Conservation (phyloP, 1,140 invertebrate genomes). For the Diabrotica virgifera region DNA sequence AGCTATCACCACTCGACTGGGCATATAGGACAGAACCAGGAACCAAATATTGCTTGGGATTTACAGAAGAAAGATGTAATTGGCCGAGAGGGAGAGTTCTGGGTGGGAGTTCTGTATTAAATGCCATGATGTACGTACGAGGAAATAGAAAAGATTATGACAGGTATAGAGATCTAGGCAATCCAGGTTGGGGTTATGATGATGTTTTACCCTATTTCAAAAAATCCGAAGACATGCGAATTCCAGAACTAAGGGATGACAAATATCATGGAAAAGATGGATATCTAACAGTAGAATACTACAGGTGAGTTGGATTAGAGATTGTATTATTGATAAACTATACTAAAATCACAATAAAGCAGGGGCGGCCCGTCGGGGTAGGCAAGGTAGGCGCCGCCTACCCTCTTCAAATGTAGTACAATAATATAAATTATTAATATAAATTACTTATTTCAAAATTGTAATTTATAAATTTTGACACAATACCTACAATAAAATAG, state of each 20-base stretch:
- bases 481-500: too few species aligned
- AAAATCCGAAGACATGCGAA: conserved; percentile 67
- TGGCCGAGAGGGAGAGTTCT: conserved; percentile 83
- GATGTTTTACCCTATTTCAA: conserved; percentile 81
- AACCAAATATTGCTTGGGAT: conserved; percentile 68
- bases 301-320: conserved; percentile 46
- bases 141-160: conserved; percentile 89
- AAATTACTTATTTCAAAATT: too few species aligned
- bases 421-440: too few species aligned
- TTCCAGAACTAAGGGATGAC: conserved; percentile 57
- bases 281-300: conserved; percentile 65
- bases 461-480: too few species aligned
- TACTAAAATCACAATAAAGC: too few species aligned
- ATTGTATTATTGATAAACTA: conserved; percentile 13
- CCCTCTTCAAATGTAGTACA: too few species aligned
- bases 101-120: conserved; percentile 82
- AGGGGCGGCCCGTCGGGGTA: too few species aligned
- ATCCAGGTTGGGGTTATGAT: conserved; percentile 70
- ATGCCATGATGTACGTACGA: conserved; percentile 89
- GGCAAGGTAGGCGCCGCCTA: too few species aligned
- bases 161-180: conserved; percentile 57
- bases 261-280: conserved; percentile 69
- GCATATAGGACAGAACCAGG: conserved; percentile 87
- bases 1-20: conserved; percentile 77
- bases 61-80: conserved; percentile 58